Base-by-base conservation (phyloP, 1,140 invertebrate genomes). In the Meloidogyne floridensis region DNA sequence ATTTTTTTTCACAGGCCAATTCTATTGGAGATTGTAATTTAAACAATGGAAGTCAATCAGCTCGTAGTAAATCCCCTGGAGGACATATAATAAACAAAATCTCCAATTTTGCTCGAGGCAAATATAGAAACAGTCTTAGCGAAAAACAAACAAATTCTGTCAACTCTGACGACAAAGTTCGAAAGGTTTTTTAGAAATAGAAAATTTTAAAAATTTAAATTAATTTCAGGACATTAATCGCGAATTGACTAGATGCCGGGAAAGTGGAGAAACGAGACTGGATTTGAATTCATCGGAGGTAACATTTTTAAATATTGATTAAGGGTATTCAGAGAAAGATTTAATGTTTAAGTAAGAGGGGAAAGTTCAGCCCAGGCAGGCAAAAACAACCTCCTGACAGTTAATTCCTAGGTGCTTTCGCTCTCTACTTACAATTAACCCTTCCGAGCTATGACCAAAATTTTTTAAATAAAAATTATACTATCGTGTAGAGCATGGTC, bases 221-320 rank as follows among this genome's bases (percentile, higher is more conserved):
- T 56, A 80, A 84, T 88, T 80, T 84, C 32, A 93, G 92, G 97
- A 99, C 92, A 94, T 98, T 54, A 93, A 94, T 13, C 98, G 98
- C 90, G 96, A 98, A 89, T 94, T 99, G 88, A 92, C 94, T 78
- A 91, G 95, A 88, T 98, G 96, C 90, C 93, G 94, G 84, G 97
- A 99, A 83, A 95, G 97, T 91, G 94, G 94, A 69, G 93, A 95
- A 6, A 94, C 93, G 83, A 93, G 96, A 75, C 91, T 99, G 71
- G 97, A 99, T 92, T 93, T 99, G 43, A 98, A 96, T 91, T 99
- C 98, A 92, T 97, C 95, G n/a, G 97, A 95, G 88, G 93, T 93
- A 90, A 91, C 90, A 72, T 3, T 51, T 72, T 83, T 84, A 15
- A 13, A 42, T 32, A 32, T 32, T 32, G 32, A 32, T 32, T 2